Percentiles rank a stretch among this genome's conserved stretches.
phyloP scores from a whole-genome alignment of 2,113 vertebrate genomes.

The Melanerpes formicivorus region DNA sequence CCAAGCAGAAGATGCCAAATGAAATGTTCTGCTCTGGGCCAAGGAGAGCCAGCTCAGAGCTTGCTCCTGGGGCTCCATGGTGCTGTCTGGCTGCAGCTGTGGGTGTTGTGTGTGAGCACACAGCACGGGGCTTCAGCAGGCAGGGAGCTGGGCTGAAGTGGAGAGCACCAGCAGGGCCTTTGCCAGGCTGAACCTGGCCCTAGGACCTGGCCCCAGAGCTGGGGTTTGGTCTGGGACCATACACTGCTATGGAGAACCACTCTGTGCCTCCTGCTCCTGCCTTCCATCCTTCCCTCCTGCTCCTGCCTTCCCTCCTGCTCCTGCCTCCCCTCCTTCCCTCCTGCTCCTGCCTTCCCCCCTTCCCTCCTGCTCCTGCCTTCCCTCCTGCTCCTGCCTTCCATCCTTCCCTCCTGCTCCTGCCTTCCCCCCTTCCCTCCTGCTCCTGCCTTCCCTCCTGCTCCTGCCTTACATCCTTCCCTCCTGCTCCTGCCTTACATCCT shows the following conservation, averaged over 20 bases:
- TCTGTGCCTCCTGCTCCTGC: not conserved
- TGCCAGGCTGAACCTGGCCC: accelerated
- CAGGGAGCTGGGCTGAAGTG: not conserved
- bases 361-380: too few species aligned
- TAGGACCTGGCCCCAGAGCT: accelerated
- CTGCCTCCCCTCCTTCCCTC: too few species aligned
- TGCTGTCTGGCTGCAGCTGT: accelerated
- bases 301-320: too few species aligned
- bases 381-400: too few species aligned
- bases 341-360: not conserved
- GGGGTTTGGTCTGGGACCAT: not conserved
- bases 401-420: too few species aligned
- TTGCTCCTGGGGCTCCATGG: not conserved
- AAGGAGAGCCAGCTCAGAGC: not conserved
- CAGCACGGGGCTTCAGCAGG: accelerated
- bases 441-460: too few species aligned
- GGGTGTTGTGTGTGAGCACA: not conserved
- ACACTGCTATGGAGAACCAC: accelerated
- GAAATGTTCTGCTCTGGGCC: not conserved
- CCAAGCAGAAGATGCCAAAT: not conserved
- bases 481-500: too few species aligned
- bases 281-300: too few species aligned
- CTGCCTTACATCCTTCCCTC: too few species aligned
- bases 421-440: too few species aligned
- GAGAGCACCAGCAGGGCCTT: not conserved